A percentile compares a stretch with the other conserved stretches of the same genome.
Evolutionary conservation across 1,140 invertebrate species (phyloP).

Genomic region (Drosophila ironensis): DNA sequence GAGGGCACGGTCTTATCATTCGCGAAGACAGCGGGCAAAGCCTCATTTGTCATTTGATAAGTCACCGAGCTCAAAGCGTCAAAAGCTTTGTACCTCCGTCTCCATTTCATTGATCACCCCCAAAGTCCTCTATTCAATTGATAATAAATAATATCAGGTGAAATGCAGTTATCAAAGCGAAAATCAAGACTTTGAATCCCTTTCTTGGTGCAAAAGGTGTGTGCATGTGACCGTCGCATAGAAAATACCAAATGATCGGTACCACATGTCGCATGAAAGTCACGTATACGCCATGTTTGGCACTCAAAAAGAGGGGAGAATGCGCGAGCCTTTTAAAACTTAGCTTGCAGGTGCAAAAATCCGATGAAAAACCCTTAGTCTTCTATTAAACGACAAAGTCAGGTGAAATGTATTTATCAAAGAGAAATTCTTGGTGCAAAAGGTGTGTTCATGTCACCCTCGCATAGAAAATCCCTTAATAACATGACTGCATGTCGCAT

Average conservation of each 20-base stretch:
- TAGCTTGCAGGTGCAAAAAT: too few species aligned
- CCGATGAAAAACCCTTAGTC: too few species aligned
- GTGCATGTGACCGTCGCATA: slow-evolving; percentile 16
- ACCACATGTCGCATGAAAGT: slow-evolving; percentile 33
- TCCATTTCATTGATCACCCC: slow-evolving; percentile 28
- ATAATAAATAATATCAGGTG: slow-evolving; percentile 53
- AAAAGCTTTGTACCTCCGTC: slow-evolving; percentile 23
- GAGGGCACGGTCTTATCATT: slow-evolving; percentile 37
- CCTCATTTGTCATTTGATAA: slow-evolving; percentile 59
- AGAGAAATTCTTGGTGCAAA: slow-evolving; percentile 9
- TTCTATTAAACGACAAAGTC: slow-evolving; percentile 30
- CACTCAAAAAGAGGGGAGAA: slow-evolving; percentile 8
- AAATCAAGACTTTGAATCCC: slow-evolving; percentile 16
- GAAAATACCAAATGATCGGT: slow-evolving; percentile 4
- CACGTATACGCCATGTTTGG: slow-evolving; percentile 51
- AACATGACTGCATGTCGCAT: slow-evolving; percentile 20
- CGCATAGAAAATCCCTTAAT: background rate
- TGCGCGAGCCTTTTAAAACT: slow-evolving; percentile 32
- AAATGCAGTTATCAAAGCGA: slow-evolving; percentile 50
- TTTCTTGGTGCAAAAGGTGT: slow-evolving; percentile 8
- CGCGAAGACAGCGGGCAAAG: slow-evolving; percentile 27
- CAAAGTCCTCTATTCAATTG: slow-evolving; percentile 36
- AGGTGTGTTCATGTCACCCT: slow-evolving; percentile 19
- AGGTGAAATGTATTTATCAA: slow-evolving; percentile 57
- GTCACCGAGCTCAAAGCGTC: slow-evolving; percentile 39